Evolutionary conservation across 2,113 vertebrate species (phyloP).

Genomic region (Erythrocercus mccallii): DNA sequence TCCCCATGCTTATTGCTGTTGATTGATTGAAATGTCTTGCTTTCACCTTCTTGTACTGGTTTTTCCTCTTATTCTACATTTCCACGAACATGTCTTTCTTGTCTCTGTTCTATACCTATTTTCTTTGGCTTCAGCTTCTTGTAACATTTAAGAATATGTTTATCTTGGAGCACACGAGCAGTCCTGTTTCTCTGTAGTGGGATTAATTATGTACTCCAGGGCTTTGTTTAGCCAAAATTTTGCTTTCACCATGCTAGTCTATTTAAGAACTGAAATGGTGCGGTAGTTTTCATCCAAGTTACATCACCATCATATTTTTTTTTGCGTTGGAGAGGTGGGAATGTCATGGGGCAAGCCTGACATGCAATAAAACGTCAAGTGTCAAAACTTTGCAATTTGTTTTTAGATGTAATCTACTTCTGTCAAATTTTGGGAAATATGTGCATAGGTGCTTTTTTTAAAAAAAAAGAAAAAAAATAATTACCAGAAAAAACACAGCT

Average conservation of each 20-base stretch:
- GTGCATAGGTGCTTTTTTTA: fast-evolving
- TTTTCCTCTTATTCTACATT: background rate
- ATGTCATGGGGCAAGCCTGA: background rate
- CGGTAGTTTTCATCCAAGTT: background rate
- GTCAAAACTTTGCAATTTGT: background rate
- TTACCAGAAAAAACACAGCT: background rate
- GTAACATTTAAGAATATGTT: background rate
- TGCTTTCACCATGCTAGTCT: background rate
- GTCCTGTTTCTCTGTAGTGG: background rate
- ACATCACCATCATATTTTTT: background rate
- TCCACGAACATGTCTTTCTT: background rate
- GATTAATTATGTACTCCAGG: background rate
- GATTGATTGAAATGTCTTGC: background rate
- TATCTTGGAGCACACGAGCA: background rate
- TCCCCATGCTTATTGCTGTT: background rate
- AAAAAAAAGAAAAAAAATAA: background rate
- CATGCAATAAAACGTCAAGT: background rate
- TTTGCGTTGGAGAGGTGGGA: background rate
- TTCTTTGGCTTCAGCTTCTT: slow-evolving; percentile 1
- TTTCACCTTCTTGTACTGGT: background rate
- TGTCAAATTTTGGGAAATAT: background rate
- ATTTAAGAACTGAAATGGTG: background rate
- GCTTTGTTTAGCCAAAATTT: background rate
- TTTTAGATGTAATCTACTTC: background rate
- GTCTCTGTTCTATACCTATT: background rate